These are phyloP conservation scores for Rhombomys opimus DNA, from an alignment of 2,113 vertebrate species.

Conservation along the genomic window DNA sequence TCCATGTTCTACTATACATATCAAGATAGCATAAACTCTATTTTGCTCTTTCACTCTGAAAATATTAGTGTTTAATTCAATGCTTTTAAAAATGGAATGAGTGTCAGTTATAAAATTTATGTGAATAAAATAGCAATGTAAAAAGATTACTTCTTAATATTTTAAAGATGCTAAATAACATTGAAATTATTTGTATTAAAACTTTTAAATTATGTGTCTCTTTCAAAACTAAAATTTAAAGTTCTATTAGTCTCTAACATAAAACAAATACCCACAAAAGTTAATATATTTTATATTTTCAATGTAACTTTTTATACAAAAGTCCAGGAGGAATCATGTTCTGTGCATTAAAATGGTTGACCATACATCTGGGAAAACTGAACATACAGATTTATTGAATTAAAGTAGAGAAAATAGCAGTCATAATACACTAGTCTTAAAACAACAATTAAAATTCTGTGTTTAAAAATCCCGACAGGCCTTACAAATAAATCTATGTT, in stretches of 20 bases:
- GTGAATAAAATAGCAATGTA: background rate
- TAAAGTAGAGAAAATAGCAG: slow-evolving; percentile 27
- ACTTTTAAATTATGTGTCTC: background rate
- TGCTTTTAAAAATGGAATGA: background rate
- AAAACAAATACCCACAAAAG: background rate
- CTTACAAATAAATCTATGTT: slow-evolving; percentile 62
- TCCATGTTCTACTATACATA: background rate
- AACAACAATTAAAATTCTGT: slow-evolving; percentile 61
- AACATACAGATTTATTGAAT: slow-evolving; percentile 50
- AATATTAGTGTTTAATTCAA: background rate
- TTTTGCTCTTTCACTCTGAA: background rate
- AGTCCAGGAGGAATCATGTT: background rate
- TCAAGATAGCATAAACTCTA: background rate
- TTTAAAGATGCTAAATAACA: background rate
- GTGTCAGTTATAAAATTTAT: background rate
- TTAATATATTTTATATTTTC: background rate
- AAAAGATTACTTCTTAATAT: background rate
- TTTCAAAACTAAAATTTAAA: background rate
- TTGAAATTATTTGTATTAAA: background rate
- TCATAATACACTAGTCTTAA: slow-evolving; percentile 34
- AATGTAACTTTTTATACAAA: background rate
- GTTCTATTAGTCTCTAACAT: background rate
- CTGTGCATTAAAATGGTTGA: background rate
- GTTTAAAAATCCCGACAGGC: slow-evolving; percentile 53
- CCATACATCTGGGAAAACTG: background rate